Evolutionary conservation across 2,797 vertebrate species (phyloP), one percentile per base, ranked within the genome.

Genomic region (Bradypus variegatus): DNA sequence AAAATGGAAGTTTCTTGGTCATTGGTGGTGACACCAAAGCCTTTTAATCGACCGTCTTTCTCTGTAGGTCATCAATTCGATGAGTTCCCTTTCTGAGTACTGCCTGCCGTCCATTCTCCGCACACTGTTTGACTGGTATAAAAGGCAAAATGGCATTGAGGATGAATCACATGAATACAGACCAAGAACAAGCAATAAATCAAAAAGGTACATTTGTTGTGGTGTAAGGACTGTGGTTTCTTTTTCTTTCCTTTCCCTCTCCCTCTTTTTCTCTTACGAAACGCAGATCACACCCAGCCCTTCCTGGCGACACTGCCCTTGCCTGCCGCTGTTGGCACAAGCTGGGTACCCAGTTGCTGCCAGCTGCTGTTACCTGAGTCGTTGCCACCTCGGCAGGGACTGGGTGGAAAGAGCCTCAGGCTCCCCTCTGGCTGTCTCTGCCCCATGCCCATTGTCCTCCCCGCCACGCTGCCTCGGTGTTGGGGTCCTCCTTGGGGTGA

Each of bases 61-160:
- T 62, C 5, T 27, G 0, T 62, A 99, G 99, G 97, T 99, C 97
- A 99, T 99, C 97, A 99, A 98, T 97, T 98, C 98, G 58, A 99
- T 99, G 99, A 99, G 99, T 95, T 99, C 99, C 29, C 98, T 99
- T 84, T 98, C 99, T 41, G 99, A 99, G 95, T 99, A 99, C 96
- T 99, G 99, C 96, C 97, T 99, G 36, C 99, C 99, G 8, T 99
- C 99, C 72, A 99, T 99, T 94, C 98, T 99, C 88, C 98, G 98
- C 84, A 99, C 99, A 27, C 97, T 99, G 91, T 99, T 99, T 94
- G 99, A 99, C 96, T 99, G 99, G 99, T 99, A 99, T 97, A 99
- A 99, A 97, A 98, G 99, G 90, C 99, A 99, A 96, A 99, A 99
- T 10, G 99, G 99, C 94, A 98, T 99, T 94, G 99, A 99, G 96